Base-by-base conservation (phyloP, 2,888 invertebrate genomes). In the Junonia oenone region DNA sequence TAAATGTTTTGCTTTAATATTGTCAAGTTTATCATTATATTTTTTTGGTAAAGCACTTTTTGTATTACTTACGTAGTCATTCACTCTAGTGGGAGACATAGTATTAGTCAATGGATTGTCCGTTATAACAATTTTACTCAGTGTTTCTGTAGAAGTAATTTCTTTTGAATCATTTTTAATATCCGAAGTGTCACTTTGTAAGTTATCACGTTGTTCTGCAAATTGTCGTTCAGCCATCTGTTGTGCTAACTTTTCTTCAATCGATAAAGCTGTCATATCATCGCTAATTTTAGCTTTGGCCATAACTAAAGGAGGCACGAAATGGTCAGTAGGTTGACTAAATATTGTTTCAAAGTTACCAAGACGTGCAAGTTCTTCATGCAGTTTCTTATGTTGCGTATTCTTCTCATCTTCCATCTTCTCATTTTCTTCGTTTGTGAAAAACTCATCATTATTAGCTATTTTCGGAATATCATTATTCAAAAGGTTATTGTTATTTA, bases 261-360 rank as follows among this genome's bases (percentile, higher is more conserved):
- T 69, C 3, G 91, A 89, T 59, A 90, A 70, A 45, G 90, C 88
- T 26, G 81, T 89, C 90, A 91, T 90, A 52, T 91, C 91, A 58
- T 90, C 82, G 62, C 84, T 85, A 22, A 89, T 75, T 73, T 83
- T 91, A 48, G 91, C 83, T 63, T 90, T 91, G 22, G 91, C 91
- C 87, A 91, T 91, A 2, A 91, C 90, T 26, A 91, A 64, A 2
- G 91, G 91, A 3, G 91, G 91, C 22, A 91, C 79, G 64, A 91
- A 91, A 63, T 90, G 90, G 63, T 91, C 91, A 8, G 90, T 83
- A 2, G 90, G 84, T 65, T 89, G 90, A 6, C 84, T 89, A 64
- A 88, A 91, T 67, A 90, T 87, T 43, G 79, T 87, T 67, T 90
- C 87, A 49, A 83, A 75, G 58, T 83, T 87, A n/a, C 84, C 87